phyloP scores from a whole-genome alignment of 2,113 vertebrate genomes.

The Machaerirhynchus nigripectus region DNA sequence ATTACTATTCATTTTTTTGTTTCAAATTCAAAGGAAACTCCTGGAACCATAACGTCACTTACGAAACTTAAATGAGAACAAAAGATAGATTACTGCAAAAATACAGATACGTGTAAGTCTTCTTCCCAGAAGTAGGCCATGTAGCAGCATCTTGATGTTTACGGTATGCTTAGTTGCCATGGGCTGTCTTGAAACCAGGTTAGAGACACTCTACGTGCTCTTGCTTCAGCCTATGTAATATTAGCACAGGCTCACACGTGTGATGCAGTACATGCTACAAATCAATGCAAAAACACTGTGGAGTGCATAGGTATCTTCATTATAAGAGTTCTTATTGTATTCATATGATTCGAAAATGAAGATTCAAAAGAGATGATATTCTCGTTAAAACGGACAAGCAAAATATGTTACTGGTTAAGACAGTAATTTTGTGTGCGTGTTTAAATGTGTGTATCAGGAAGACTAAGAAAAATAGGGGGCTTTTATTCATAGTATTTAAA shows the following conservation, averaged over 20 bases:
- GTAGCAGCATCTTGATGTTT: neutral
- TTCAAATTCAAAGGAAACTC: neutral
- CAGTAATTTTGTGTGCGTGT: neutral
- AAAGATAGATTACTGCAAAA: neutral
- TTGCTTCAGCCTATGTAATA: neutral
- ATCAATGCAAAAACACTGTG: neutral
- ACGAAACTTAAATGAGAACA: neutral
- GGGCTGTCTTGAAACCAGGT: neutral
- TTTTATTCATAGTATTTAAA: neutral
- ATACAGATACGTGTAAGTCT: neutral
- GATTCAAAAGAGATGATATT: neutral
- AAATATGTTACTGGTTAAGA: neutral
- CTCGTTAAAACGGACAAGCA: neutral
- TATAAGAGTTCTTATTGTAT: neutral
- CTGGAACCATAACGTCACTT: neutral
- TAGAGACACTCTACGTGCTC: neutral
- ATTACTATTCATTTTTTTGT: neutral
- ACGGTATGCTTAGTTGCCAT: neutral
- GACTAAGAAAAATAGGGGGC: neutral
- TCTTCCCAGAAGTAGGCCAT: neutral
- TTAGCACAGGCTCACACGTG: neutral
- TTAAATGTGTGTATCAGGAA: neutral
- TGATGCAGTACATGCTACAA: neutral
- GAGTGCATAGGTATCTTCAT: neutral
- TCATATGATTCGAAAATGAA: neutral